phyloP scores from a whole-genome alignment of 2,888 invertebrate species.

The Ornithoptera alexandrae region DNA sequence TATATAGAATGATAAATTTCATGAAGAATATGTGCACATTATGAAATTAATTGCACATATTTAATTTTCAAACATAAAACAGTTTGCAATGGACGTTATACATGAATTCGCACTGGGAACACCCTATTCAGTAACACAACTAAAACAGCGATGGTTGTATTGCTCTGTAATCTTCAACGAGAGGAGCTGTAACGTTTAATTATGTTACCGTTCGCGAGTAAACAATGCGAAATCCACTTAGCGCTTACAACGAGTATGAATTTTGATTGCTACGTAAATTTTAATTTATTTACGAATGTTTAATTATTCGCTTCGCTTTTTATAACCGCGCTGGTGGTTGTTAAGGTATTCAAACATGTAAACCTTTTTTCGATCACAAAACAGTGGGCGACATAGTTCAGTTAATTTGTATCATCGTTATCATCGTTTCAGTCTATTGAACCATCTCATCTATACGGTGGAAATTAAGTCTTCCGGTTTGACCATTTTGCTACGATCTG shows the following conservation, averaged over 20 bases:
- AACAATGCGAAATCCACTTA: constrained; percentile 43
- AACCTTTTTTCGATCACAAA: too few species aligned
- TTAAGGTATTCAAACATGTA: neutral
- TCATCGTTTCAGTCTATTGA: too few species aligned
- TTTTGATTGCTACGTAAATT: constrained; percentile 22
- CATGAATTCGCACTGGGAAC: constrained; percentile 28
- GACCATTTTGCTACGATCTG: too few species aligned
- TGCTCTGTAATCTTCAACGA: constrained; percentile 34
- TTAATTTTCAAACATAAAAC: too few species aligned
- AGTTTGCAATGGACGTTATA: constrained; percentile 5
- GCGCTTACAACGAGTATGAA: constrained; percentile 29
- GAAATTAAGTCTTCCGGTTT: too few species aligned
- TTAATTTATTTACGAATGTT: constrained; percentile 9
- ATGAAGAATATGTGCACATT: too few species aligned
- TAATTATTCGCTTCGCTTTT: neutral
- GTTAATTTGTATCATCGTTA: too few species aligned
- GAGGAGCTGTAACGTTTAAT: constrained; percentile 46
- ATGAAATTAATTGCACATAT: too few species aligned
- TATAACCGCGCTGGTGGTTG: neutral
- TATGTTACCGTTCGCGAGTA: constrained; percentile 41
- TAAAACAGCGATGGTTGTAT: constrained; percentile 24
- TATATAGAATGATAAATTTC: too few species aligned
- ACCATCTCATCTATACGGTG: too few species aligned
- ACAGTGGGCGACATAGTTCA: too few species aligned
- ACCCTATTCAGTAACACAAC: constrained; percentile 18